phyloP scores from a whole-genome alignment of 2,797 vertebrate genomes.

The Anguilla megastoma region DNA sequence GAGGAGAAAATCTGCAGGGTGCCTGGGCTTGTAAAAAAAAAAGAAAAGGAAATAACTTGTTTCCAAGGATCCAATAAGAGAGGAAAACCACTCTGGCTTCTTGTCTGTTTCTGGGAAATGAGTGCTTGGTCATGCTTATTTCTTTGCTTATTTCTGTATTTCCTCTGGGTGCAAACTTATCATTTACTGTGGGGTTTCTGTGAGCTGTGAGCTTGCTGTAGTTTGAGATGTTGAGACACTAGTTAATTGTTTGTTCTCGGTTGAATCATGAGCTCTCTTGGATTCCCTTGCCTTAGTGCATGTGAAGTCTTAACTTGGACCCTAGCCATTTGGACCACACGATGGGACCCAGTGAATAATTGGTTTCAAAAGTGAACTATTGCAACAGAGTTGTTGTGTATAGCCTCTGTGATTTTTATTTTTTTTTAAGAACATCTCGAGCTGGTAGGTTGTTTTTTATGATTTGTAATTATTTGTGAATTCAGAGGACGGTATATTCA shows the following conservation, averaged over 20 bases:
- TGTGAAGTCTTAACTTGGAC: neutral
- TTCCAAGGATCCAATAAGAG: neutral
- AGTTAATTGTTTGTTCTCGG: neutral
- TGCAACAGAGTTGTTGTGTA: neutral
- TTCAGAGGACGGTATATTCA: neutral
- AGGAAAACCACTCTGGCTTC: neutral
- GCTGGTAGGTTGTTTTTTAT: neutral
- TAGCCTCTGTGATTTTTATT: neutral
- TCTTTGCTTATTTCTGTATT: conserved; percentile 29
- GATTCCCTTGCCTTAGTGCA: neutral
- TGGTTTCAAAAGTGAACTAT: neutral
- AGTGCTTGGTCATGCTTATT: neutral
- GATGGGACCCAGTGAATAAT: neutral
- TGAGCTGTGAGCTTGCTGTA: neutral
- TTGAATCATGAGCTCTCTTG: neutral
- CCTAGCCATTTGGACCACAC: neutral
- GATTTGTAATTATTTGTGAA: neutral
- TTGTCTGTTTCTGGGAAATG: neutral
- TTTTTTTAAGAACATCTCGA: neutral
- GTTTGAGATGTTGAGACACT: neutral
- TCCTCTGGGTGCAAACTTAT: conserved; percentile 45
- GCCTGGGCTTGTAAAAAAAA: neutral
- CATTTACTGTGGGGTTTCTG: conserved; percentile 14
- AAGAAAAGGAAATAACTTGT: conserved; percentile 1
- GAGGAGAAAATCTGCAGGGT: neutral